These are phyloP conservation scores for Epinephelus coioides DNA, from an alignment of 2,797 vertebrate species.

Conservation along the genomic window DNA sequence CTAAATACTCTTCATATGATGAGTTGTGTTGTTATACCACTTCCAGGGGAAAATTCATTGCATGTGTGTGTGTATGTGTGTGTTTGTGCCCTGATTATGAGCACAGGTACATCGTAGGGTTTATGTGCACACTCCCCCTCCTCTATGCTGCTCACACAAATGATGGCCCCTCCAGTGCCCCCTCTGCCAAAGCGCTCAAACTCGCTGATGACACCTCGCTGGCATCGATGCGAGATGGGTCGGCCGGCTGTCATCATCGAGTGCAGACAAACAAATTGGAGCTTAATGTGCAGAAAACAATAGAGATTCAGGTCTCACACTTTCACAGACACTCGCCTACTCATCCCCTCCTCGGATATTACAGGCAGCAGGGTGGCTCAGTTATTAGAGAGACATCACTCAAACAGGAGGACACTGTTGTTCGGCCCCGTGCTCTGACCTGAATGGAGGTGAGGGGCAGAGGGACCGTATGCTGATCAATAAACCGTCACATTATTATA, in stretches of 20 bases:
- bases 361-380: constrained; percentile 32
- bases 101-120: constrained; percentile 38
- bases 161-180: constrained; percentile 21
- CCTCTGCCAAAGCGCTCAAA: constrained; percentile 44
- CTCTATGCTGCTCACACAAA: constrained; percentile 21
- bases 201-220: constrained; percentile 40
- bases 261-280: constrained; percentile 68
- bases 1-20: constrained; percentile 59
- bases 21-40: constrained; percentile 43
- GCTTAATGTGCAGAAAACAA: constrained; percentile 63
- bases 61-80: constrained; percentile 19
- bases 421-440: constrained; percentile 25
- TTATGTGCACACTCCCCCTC: neutral
- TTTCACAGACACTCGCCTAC: constrained; percentile 45
- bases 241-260: constrained; percentile 44
- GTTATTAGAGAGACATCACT: constrained; percentile 62
- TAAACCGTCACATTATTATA: constrained; percentile 41
- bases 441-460: constrained; percentile 21
- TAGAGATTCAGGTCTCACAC: constrained; percentile 54
- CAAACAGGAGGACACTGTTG: constrained; percentile 37
- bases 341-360: constrained; percentile 47
- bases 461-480: constrained; percentile 35
- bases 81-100: constrained; percentile 39
- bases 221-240: constrained; percentile 31
- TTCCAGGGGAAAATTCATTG: constrained; percentile 36